Evolutionary conservation across 2,888 invertebrate genomes (phyloP).

Genomic region (Mythimna albipuncta): DNA sequence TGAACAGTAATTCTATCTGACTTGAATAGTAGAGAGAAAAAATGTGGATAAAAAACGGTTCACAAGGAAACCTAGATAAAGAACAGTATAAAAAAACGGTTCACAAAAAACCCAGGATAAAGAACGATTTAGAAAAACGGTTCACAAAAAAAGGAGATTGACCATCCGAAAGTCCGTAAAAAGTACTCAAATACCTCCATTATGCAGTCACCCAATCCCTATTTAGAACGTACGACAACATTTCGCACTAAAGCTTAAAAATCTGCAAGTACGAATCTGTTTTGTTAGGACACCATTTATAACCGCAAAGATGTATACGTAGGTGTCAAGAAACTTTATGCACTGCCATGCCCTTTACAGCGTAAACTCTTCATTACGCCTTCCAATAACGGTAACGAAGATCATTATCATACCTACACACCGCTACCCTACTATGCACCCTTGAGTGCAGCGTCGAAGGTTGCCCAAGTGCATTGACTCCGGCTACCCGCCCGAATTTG

Average conservation of each 20-base stretch:
- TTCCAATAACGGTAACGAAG: slow-evolving; percentile 83
- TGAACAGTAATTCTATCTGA: slow-evolving; percentile 17
- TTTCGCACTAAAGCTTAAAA: slow-evolving; percentile 56
- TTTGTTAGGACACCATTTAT: slow-evolving; percentile 50
- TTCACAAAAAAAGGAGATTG: slow-evolving; percentile 3
- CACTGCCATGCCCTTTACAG: slow-evolving; percentile 57
- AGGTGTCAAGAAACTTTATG: slow-evolving; percentile 52
- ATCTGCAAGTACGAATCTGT: slow-evolving; percentile 50
- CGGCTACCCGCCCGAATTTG: slow-evolving; percentile 77
- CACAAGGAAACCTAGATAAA: not conserved
- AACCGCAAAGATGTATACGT: slow-evolving; percentile 22
- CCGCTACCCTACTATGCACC: slow-evolving; percentile 86
- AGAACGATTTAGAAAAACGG: not conserved
- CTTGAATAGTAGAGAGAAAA: not conserved
- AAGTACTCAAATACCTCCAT: slow-evolving; percentile 37
- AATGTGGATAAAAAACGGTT: not conserved
- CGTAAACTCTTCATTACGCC: slow-evolving; percentile 69
- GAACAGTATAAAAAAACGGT: not conserved
- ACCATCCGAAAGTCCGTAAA: not conserved
- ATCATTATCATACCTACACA: slow-evolving; percentile 84
- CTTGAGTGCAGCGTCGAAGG: slow-evolving; percentile 89
- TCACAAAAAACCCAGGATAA: not conserved
- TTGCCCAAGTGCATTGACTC: slow-evolving; percentile 88
- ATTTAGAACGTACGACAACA: slow-evolving; percentile 42
- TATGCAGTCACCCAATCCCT: slow-evolving; percentile 41